A percentile compares a stretch with the other conserved stretches of the same genome.
These are phyloP conservation scores for Lochmaea crataegi DNA, from an alignment of 2,888 invertebrate genomes.

Conservation along the genomic window DNA sequence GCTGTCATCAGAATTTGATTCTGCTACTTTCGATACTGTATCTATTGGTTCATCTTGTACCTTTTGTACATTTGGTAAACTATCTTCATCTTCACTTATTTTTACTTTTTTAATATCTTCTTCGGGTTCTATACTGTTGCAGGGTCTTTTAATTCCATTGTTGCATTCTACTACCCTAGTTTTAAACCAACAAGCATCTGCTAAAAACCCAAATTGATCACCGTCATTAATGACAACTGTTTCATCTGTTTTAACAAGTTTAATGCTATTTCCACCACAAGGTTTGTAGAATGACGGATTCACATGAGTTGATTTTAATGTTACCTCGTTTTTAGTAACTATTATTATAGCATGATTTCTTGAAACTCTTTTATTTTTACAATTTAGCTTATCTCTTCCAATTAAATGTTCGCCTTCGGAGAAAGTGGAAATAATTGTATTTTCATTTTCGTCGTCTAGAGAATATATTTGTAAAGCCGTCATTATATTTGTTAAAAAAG, in stretches of 20 bases:
- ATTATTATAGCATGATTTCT: conserved; percentile 67
- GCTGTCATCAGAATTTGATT: conserved; percentile 22
- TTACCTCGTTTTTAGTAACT: conserved; percentile 61
- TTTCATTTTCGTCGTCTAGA: conserved; percentile 34
- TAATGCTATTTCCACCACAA: conserved; percentile 56
- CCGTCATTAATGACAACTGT: conserved; percentile 62
- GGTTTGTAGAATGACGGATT: conserved; percentile 69
- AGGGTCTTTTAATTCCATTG: conserved; percentile 5
- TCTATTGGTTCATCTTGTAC: background rate
- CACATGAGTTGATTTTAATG: conserved; percentile 66
- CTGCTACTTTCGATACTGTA: background rate
- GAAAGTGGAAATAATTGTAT: conserved; percentile 19
- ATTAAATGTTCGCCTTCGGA: conserved; percentile 40
- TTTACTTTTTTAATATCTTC: background rate
- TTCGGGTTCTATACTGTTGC: background rate
- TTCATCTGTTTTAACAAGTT: conserved; percentile 62
- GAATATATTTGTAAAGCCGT: conserved; percentile 29
- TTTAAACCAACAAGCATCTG: conserved; percentile 67
- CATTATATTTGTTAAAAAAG: too few relatives aligned
- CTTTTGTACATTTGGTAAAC: background rate
- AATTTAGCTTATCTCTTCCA: conserved; percentile 42
- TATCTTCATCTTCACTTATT: background rate
- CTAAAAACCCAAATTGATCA: conserved; percentile 69
- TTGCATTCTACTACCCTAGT: conserved; percentile 3
- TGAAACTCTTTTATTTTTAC: conserved; percentile 68